Conservation (phyloP, 53 echinoderm and acorn worm species). For the Arbacia lixula region DNA sequence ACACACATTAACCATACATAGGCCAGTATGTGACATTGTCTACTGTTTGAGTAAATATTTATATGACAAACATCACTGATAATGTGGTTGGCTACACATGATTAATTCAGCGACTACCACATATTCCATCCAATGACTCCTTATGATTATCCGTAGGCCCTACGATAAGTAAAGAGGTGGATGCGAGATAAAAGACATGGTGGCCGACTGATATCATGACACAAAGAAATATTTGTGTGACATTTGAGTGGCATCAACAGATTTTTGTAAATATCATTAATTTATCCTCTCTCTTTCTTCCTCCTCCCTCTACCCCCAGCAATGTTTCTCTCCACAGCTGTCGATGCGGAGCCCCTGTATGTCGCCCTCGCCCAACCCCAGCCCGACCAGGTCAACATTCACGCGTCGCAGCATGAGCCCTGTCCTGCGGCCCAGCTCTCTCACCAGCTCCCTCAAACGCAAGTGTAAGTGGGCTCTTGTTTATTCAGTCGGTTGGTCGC, state of each 20-base stretch:
- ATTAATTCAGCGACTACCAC: too few species aligned
- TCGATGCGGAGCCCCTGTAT: conserved; percentile 82
- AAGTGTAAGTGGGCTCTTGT: conserved; percentile 80
- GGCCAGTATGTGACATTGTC: too few species aligned
- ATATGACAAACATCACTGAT: too few species aligned
- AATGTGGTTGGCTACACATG: too few species aligned
- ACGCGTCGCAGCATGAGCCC: conserved; percentile 95
- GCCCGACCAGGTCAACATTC: conserved; percentile 86
- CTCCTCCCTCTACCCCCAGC: conserved; percentile 60
- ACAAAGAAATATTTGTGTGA: background rate
- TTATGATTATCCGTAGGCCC: too few species aligned
- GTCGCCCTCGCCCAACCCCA: conserved; percentile 95
- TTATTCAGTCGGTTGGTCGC: too few species aligned
- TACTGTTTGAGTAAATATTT: too few species aligned
- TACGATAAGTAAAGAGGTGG: too few species aligned
- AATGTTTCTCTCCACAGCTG: conserved; percentile 98
- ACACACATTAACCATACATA: too few species aligned
- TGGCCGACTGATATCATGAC: too few species aligned
- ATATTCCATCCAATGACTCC: too few species aligned
- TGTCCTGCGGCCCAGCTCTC: conserved; percentile 87
- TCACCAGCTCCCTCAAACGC: conserved; percentile 75
- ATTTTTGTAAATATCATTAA: background rate
- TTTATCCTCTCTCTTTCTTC: conserved; percentile 7
- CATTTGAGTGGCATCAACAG: background rate
- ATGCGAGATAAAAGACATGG: too few species aligned